phyloP scores from a whole-genome alignment of 2,113 vertebrate species.

The Turnix velox region DNA sequence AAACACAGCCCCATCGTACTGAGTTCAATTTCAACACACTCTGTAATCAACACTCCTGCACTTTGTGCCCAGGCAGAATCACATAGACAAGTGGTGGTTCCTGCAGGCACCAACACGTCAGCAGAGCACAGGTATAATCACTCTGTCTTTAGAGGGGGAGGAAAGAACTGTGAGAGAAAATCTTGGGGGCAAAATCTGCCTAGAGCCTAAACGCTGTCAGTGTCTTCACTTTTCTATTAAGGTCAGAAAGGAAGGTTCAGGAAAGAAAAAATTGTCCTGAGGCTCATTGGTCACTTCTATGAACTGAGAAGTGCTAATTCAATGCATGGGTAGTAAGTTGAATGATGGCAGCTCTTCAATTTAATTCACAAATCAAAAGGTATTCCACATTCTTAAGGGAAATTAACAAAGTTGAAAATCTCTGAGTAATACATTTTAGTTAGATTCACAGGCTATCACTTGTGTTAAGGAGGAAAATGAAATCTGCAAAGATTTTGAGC shows the following conservation, averaged over 20 bases:
- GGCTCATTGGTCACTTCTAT: neutral
- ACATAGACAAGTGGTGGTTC: neutral
- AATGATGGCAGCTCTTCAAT: conserved; percentile 43
- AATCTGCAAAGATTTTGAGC: neutral
- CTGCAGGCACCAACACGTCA: neutral
- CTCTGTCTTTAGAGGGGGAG: neutral
- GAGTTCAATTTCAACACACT: neutral
- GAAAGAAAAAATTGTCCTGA: conserved; percentile 17
- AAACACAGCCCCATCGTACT: neutral
- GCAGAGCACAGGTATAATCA: neutral
- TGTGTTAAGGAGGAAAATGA: neutral
- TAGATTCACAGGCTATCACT: neutral
- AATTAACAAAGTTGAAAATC: neutral
- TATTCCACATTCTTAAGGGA: conserved; percentile 28
- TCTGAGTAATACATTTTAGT: neutral
- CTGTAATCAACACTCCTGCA: neutral
- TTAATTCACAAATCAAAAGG: conserved; percentile 18
- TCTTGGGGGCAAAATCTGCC: conserved; percentile 2
- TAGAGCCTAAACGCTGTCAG: conserved; percentile 44
- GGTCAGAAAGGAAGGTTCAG: neutral
- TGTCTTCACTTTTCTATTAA: neutral
- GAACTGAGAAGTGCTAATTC: conserved; percentile 18
- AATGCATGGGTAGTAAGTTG: neutral
- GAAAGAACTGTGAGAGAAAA: conserved; percentile 23
- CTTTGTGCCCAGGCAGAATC: neutral